phyloP scores from a whole-genome alignment of 2,888 invertebrate genomes.

The Nomada ruficornis region DNA sequence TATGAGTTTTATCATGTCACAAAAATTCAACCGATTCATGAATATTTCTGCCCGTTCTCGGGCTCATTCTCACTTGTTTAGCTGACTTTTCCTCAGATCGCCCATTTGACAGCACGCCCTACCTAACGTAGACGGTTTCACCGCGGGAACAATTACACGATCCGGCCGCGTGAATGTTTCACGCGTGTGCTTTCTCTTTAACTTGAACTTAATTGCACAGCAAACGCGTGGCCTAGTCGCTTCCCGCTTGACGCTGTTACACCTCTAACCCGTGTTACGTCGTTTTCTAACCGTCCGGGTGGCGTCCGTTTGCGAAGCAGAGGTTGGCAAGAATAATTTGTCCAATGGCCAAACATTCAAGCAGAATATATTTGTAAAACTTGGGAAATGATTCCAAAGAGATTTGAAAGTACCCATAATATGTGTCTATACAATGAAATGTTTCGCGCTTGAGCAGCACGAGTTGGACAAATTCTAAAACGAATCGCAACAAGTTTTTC shows the following conservation, averaged over 20 bases:
- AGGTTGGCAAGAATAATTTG: too few species aligned
- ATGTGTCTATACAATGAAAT: too few species aligned
- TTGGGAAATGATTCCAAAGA: too few species aligned
- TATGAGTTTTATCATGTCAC: too few species aligned
- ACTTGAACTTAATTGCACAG: conserved; percentile 62
- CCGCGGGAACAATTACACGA: conserved; percentile 56
- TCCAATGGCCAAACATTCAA: too few species aligned
- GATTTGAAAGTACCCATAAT: too few species aligned
- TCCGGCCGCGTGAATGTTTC: conserved; percentile 37
- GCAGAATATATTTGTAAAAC: too few species aligned
- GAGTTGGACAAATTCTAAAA: too few species aligned
- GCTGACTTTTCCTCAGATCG: background rate
- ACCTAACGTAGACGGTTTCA: conserved; percentile 50
- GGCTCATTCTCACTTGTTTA: conserved; percentile 28
- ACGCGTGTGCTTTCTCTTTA: conserved; percentile 61
- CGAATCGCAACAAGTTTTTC: too few species aligned
- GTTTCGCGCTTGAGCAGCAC: too few species aligned
- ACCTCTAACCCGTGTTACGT: conserved; percentile 31
- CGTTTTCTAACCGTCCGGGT: conserved; percentile 25
- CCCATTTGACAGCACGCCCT: conserved; percentile 29
- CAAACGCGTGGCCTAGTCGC: conserved; percentile 21
- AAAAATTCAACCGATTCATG: background rate
- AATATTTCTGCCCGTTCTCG: background rate
- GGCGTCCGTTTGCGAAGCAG: too few species aligned
- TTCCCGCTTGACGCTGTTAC: conserved; percentile 50